Percentiles rank a stretch among this genome's conserved stretches.
phyloP scores from a whole-genome alignment of 2,797 vertebrate species.

The Karalla daura region DNA sequence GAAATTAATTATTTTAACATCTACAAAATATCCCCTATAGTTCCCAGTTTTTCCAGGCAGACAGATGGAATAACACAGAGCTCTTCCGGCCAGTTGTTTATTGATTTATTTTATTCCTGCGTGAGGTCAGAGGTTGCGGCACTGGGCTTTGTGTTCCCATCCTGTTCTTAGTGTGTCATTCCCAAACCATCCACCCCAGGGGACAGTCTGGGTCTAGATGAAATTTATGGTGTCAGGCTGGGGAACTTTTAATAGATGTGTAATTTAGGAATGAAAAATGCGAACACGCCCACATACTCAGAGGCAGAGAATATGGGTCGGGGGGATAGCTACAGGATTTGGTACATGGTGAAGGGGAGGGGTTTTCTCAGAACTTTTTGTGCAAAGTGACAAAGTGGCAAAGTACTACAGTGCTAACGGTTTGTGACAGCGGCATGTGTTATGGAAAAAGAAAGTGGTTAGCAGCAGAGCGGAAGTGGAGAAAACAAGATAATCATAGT shows the following conservation, averaged over 20 bases:
- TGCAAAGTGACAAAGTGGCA: no score
- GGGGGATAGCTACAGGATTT: slow-evolving; percentile 5
- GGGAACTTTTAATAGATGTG: slow-evolving; percentile 65
- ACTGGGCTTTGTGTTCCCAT: slow-evolving; percentile 72
- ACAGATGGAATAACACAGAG: slow-evolving; percentile 53
- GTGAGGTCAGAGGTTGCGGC: slow-evolving; percentile 64
- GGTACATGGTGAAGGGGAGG: slow-evolving; percentile 11
- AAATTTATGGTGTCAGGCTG: slow-evolving; percentile 71
- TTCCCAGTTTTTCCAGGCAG: slow-evolving; percentile 32
- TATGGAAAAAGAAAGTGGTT: background rate
- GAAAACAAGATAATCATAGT: no score
- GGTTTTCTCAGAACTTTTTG: slow-evolving; percentile 51
- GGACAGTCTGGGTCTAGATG: slow-evolving; percentile 59
- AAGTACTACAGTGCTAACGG: background rate
- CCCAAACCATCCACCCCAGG: slow-evolving; percentile 57
- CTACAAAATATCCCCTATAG: slow-evolving; percentile 11
- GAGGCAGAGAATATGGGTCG: background rate
- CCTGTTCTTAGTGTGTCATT: slow-evolving; percentile 57
- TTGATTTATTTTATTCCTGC: slow-evolving; percentile 70
- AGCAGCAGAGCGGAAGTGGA: background rate
- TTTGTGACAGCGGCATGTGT: background rate
- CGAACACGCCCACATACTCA: slow-evolving; percentile 50
- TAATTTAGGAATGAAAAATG: slow-evolving; percentile 68
- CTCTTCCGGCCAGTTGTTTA: slow-evolving; percentile 70
- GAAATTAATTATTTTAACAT: background rate